Base-by-base conservation (phyloP, 2,113 vertebrate genomes). In the Egretta garzetta region DNA sequence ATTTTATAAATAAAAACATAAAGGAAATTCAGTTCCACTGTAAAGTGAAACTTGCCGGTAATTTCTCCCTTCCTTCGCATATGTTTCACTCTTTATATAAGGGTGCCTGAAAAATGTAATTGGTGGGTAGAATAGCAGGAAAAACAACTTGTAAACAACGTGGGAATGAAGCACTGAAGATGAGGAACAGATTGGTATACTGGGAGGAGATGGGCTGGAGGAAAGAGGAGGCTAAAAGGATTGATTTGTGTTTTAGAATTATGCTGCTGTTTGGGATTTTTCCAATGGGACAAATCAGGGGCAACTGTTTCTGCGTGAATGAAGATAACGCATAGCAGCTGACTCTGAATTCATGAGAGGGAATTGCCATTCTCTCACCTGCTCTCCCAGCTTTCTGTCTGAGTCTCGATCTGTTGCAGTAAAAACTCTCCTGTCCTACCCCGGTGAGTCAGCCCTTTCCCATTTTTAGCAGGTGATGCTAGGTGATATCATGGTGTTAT, bases 401-500 rank as follows among this genome's bases (percentile, higher is more conserved):
- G 53, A 72, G 45, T 64, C 68, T 90, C 1, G 2, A 16, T 83
- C 41, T 70, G 43, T 67, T 79, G 82, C 88, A 74, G 80, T 47
- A 30, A 43, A 50, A 92, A 58, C 49, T 74, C 81, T 37, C 18
- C 64, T 68, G 70, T 83, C 71, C 88, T 93, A 32, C 82, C 56
- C 43, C 0, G 1, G 91, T 96, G 91, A 96, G 56, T 96, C 95
- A 95, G 75, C 27, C 80, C 60, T 86, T 67, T 72, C 56, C 83
- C 43, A 19, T 75, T 87, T 93, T 35, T 43, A 81, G 88, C 72
- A 84, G 80, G 88, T 83, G 63, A 16, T 92, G 77, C 35, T 32
- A 4, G 83, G 39, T 95, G 94, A 94, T 79, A 83, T 96, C 93
- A 93, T 80, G 76, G 60, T 79, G 73, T 88, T 75, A 10, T 10